Base-by-base conservation (phyloP, 2,888 invertebrate species). In the Perizoma flavofasciatum region DNA sequence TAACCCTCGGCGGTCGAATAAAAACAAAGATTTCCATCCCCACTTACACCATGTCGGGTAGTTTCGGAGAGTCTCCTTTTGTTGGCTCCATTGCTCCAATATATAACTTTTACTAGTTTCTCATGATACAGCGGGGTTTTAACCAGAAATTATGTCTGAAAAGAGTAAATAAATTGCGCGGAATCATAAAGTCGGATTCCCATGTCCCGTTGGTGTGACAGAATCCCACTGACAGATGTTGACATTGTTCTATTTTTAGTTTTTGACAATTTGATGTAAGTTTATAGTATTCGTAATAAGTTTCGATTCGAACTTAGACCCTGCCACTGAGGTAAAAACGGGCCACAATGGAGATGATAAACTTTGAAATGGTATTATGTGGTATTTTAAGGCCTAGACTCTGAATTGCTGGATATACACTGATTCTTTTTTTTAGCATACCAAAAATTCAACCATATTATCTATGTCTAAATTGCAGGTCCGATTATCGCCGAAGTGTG, bases 11-110 rank as follows among this genome's bases (percentile, higher is more conserved):
- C 22, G 22, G 22, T 22, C 22, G 22, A 22, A 22, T 22, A 22
- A 22, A n/a, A 22, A 22, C 22, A 22, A 22, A 22, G 22, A 22
- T 22, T 22, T 22, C 22, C 22, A 22, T 22, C 22, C 22, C 22
- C 5, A 85, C 89, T 86, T 80, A 90, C 89, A 90, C 79, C 89
- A 89, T 89, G 52, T 85, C 82, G 41, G 89, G 73, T 32, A 86
- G 59, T 66, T 86, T 88, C 6, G 78, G 75, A 44, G 73, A 56
- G 6, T 88, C 88, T 60, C 65, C 69, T 58, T 78, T 86, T 5
- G 76, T 66, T 44, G 75, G 67, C 50, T 89, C 89, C 89, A 89
- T 90, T 50, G 32, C 59, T 63, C 63, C 46, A 11, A 39, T 32
- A n/a, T 51, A 34, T 22, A 9, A n/a, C 8, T 55, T 7, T 32